Base-by-base conservation (phyloP, 2,888 invertebrate genomes). In the Cerceris rybyensis region DNA sequence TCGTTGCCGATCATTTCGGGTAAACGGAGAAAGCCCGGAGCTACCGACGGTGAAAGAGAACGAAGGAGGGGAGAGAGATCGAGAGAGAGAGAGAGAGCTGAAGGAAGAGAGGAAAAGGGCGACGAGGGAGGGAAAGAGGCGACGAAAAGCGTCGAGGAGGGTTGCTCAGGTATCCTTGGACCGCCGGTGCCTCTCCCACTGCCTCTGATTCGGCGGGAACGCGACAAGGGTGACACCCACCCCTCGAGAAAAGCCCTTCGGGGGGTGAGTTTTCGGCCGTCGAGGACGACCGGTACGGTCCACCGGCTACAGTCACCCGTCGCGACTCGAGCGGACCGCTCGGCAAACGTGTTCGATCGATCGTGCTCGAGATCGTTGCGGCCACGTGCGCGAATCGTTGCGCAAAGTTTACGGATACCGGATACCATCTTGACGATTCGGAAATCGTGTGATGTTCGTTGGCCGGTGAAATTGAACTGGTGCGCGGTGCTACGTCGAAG, bases 151-250 rank as follows among this genome's bases (percentile, higher is more conserved):
- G 52, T 50, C 63, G 42, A 63, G 68, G 78, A 77, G 80, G 82
- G 75, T 81, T 78, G 85, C 67, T n/a, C 87, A 86, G 87, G 86
- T 85, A 86, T 78, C 75, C 74, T 66, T 50, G 66, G 72, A 64
- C 75, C 70, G 61, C 59, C 65, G 59, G 74, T 68, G 75, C 70
- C 68, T 83, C 81, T 86, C 84, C 86, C 86, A 84, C 86, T 80
- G 81, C 67, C 75, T 50, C 70, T 68, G 81, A 81, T 77, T 81
- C 75, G 80, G 42, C 78, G 74, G 70, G 64, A 60, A 63, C 73
- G 74, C 67, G 61, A 42, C 70, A 80, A 85, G 84, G 85, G 84
- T 83, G 86, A 85, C 85, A 85, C 85, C 86, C 86, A 86, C 85
- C 85, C 85, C 71, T 86, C 82, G 80, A 75, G 70, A 78, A 80